Evolutionary conservation across 2,888 invertebrate genomes (phyloP).

Genomic region (Crematogaster levior): DNA sequence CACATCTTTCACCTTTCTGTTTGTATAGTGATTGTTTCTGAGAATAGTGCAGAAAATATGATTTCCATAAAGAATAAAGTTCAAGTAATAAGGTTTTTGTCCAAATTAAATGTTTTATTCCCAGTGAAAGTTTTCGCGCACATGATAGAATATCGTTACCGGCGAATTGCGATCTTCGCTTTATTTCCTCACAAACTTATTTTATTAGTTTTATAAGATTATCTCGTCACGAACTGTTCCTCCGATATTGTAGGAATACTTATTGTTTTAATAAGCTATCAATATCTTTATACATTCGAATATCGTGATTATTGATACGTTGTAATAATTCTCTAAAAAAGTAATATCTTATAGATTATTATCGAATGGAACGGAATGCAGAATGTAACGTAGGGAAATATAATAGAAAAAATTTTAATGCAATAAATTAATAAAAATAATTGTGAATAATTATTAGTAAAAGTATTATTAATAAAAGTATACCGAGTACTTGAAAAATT

Average conservation of each 20-base stretch:
- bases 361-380: background rate
- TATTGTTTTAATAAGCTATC: conserved; percentile 17
- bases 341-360: background rate
- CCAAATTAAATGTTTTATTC: conserved; percentile 20
- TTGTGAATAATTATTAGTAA: background rate
- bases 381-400: background rate
- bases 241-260: background rate
- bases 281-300: conserved; percentile 14
- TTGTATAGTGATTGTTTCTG: background rate
- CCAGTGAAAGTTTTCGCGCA: background rate
- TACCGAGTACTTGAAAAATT: background rate
- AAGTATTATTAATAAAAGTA: conserved; percentile 10
- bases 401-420: background rate
- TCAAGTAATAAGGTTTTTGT: conserved; percentile 1
- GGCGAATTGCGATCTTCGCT: background rate
- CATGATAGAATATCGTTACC: conserved; percentile 6
- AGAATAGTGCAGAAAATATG: background rate
- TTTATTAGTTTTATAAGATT: conserved; percentile 23
- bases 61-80: conserved; percentile 9
- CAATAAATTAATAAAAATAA: background rate
- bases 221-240: conserved; percentile 8
- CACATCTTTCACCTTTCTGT: background rate
- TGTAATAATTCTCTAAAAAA: background rate
- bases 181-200: conserved; percentile 37
- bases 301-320: background rate